Evolutionary conservation across 2,113 vertebrate genomes (phyloP), one percentile per base, ranked within the genome.

Genomic region (Taxidea taxus): DNA sequence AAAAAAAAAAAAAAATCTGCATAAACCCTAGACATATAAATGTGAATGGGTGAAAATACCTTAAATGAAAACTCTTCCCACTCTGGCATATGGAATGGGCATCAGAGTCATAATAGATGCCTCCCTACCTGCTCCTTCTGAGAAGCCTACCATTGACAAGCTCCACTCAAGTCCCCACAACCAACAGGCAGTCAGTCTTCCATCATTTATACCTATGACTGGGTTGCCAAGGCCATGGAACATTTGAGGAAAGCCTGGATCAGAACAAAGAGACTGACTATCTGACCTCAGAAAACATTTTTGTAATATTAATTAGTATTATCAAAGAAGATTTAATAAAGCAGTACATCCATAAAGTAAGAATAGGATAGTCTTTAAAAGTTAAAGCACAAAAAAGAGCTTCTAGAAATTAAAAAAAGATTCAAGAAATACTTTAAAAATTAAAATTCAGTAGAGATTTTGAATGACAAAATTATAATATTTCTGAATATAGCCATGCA

Each of bases 381-480:
- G n/a, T 39, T 74, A 74, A 47, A 47, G 18, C 27, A 47, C 11
- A 37, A 80, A 54, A 51, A 60, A 83, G 20, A 42, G 27, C 29
- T 21, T 87, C 10, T 51, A 44, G n/a, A 72, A 64, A 21, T 44
- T 54, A 54, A 90, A 83, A 82, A 18, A 49, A 74, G 39, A 44
- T 47, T 64, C 25, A 31, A 74, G 51, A 72, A 64, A 64, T 56
- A 64, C 81, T 87, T 87, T 70, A n/a, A 29, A 56, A 90, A 29
- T 77, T 51, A 60, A 96, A 83, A 51, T n/a, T 83, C 44, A 60
- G 47, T 75, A 66, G 56, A 66, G 47, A 77, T 72, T 91, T 90
- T 78, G 31, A 64, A 62, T 93, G 44, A 62, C 6, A 49, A 84
- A 51, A 77, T 10, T 29, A 29, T 25, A 21, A 16, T 60, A 86